Percentiles rank a stretch among this genome's conserved stretches.
Conservation (phyloP, 2,888 invertebrate species). For the Uloborus plumipes region DNA sequence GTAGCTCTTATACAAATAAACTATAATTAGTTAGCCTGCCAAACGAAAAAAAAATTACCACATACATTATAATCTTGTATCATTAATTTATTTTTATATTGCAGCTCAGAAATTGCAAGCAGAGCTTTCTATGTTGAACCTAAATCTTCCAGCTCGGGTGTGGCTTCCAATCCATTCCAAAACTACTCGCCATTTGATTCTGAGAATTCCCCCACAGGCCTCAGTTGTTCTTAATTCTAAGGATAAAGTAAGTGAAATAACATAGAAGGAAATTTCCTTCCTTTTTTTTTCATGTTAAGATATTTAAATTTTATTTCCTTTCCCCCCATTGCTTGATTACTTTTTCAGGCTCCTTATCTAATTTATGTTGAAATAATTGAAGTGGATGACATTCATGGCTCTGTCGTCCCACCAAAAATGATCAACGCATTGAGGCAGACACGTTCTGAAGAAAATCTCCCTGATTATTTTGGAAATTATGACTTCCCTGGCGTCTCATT, state of each 20-base stretch:
- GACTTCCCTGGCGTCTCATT: constrained; percentile 69
- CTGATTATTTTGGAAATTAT: constrained; percentile 70
- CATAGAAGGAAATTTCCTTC: not conserved
- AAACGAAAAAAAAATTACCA: constrained; percentile 69
- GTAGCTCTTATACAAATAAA: not conserved
- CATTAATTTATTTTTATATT: constrained; percentile 27
- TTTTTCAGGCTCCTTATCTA: constrained; percentile 89
- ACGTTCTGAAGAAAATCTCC: constrained; percentile 92
- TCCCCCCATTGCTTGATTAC: not conserved
- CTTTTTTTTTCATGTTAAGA: not conserved
- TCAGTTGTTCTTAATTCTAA: constrained; percentile 99
- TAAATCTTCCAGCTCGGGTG: constrained; percentile 96
- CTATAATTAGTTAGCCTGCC: not conserved
- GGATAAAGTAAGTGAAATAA: constrained; percentile 80
- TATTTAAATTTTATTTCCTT: not conserved
- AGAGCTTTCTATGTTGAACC: constrained; percentile 91
- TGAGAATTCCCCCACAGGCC: constrained; percentile 96
- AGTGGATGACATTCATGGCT: constrained; percentile 84
- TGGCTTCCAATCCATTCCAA: constrained; percentile 94
- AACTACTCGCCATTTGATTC: constrained; percentile 86
- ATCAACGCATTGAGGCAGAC: constrained; percentile 82
- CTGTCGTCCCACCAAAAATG: constrained; percentile 88
- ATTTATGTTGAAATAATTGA: constrained; percentile 95
- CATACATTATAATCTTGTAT: not conserved
- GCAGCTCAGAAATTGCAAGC: constrained; percentile 84